A percentile compares a stretch with the other conserved stretches of the same genome.
phyloP scores from a whole-genome alignment of 1,140 invertebrate genomes.

The Rhopalosiphum maidis region DNA sequence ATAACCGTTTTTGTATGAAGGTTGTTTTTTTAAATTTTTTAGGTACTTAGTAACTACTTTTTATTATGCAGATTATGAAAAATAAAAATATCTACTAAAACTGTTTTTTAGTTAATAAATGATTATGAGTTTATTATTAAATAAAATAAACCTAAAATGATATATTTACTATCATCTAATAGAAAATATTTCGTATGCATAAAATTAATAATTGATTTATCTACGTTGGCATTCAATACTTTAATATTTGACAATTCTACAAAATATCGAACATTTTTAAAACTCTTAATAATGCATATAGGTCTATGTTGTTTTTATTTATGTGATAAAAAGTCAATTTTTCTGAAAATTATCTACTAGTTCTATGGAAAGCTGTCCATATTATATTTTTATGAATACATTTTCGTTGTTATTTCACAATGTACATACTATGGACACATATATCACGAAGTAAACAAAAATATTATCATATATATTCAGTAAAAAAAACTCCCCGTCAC shows the following conservation, averaged over 20 bases:
- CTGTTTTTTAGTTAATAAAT: no score
- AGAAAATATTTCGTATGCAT: no score
- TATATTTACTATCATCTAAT: no score
- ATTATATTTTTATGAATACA: background rate
- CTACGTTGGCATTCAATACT: background rate
- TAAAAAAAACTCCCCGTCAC: background rate
- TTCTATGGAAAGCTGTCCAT: background rate
- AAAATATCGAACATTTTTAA: background rate
- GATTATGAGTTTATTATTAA: no score
- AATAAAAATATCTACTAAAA: no score
- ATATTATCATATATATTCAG: background rate
- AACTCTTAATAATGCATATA: background rate
- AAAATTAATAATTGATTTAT: background rate
- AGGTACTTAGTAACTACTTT: background rate
- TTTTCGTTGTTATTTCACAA: background rate
- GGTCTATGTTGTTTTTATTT: background rate
- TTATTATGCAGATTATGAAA: no score
- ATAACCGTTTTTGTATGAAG: background rate
- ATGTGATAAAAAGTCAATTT: background rate
- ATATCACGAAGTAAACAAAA: background rate
- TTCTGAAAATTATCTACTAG: background rate
- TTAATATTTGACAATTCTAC: background rate
- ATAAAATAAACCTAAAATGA: no score
- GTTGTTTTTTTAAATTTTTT: background rate
- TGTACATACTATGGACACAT: background rate